These are phyloP conservation scores for Cactoblastis cactorum DNA, from an alignment of 2,888 invertebrate species.

Conservation along the genomic window DNA sequence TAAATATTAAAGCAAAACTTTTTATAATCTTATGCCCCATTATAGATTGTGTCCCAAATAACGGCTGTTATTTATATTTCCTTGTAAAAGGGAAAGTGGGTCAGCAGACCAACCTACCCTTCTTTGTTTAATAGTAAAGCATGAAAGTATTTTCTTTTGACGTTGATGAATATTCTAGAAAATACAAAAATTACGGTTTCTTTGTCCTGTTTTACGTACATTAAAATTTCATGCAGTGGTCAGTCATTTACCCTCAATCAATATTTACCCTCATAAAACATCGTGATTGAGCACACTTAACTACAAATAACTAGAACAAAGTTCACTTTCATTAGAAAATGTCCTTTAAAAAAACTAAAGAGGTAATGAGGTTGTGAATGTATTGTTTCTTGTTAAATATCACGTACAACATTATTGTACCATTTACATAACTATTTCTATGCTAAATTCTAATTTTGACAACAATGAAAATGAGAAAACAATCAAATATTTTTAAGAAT, in stretches of 20 bases:
- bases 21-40: not conserved
- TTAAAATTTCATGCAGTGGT: not conserved
- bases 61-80: not conserved
- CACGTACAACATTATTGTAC: not conserved
- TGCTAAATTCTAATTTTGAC: not conserved
- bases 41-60: conserved; percentile 12
- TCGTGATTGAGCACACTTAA: not conserved
- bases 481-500: too few relatives aligned
- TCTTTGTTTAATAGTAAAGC: conserved; percentile 15
- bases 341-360: not conserved
- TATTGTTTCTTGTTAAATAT: too few relatives aligned
- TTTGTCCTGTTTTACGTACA: not conserved
- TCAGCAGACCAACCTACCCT: conserved; percentile 24
- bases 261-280: not conserved
- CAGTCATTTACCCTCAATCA: not conserved
- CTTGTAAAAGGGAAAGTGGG: conserved; percentile 22
- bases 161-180: conserved; percentile 15
- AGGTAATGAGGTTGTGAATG: not conserved
- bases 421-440: not conserved
- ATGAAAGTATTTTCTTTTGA: conserved; percentile 22
- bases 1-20: not conserved
- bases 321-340: not conserved
- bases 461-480: too few relatives aligned
- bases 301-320: not conserved
- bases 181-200: not conserved